Percentiles rank a stretch among this genome's conserved stretches.
Evolutionary conservation across 2,888 invertebrate genomes (phyloP).

Genomic region (Tetropium fuscum): DNA sequence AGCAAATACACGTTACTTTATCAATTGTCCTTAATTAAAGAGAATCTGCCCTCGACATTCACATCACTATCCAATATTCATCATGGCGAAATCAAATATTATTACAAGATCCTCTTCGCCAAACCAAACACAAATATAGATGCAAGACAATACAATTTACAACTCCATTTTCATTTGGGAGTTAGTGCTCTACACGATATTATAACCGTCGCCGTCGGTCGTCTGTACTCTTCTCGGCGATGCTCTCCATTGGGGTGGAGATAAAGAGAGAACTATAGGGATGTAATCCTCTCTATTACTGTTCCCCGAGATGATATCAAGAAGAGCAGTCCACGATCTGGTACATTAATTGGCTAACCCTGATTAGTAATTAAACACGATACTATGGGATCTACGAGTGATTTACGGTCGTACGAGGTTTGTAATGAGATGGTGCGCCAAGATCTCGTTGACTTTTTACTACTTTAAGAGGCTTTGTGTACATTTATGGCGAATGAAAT

Average conservation of each 20-base stretch:
- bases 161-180: constrained; percentile 26
- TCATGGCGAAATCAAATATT: constrained; percentile 22
- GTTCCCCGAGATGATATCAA: constrained; percentile 38
- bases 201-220: constrained; percentile 12
- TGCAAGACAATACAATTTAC: constrained; percentile 26
- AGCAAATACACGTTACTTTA: neutral
- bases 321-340: constrained; percentile 53
- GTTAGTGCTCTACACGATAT: constrained; percentile 16
- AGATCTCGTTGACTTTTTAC: constrained; percentile 41
- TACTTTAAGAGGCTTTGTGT: constrained; percentile 37
- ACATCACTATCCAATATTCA: constrained; percentile 21
- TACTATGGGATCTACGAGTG: constrained; percentile 47
- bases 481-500: constrained; percentile 37
- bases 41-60: neutral
- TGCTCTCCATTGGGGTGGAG: neutral
- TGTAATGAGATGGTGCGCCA: constrained; percentile 49
- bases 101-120: constrained; percentile 20
- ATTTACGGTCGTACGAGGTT: constrained; percentile 46
- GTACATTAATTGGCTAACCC: constrained; percentile 60
- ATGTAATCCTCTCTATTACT: constrained; percentile 27
- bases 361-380: constrained; percentile 61
- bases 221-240: constrained; percentile 7
- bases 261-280: constrained; percentile 18
- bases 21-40: neutral
- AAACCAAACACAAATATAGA: constrained; percentile 26